Evolutionary conservation across 1,140 invertebrate genomes (phyloP), one percentile per base, ranked within the genome.

Genomic region (Drosophila quadrilineata): DNA sequence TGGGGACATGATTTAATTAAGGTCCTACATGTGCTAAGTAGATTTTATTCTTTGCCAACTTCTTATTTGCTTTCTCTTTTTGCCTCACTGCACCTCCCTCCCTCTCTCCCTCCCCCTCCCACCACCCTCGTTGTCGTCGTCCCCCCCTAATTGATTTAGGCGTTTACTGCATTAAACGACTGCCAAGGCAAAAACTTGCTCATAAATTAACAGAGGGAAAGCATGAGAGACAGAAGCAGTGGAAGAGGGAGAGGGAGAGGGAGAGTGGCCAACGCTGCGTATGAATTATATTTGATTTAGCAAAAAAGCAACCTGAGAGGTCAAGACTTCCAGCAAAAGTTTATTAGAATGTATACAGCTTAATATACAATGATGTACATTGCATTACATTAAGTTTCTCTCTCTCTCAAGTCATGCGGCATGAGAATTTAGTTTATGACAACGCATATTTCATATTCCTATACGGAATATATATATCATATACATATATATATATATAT

Each of bases 21-120:
- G 75, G 60, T 67, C 57, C 77, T 84, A 84, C 73, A 84, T 84
- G 77, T 84, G 77, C 77, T 77, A 82, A 82, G 77, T 84, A 84
- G 77, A 84, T 82, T 84, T 76, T 65, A 82, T 82, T 82, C 68
- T 54, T 49, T 82, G 75, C 67, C 43, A 50, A 49, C 75, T 66
- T 69, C 75, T 66, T 69, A 59, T 79, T 71, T 57, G 40, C 59
- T 74, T 50, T 50, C 36, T 22, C 33, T 69, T 48, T 65, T 33
- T 56, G 38, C 40, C 56, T 58, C 24, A 19, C 17, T 26, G 52
- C 45, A 22, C 29, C 22, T 41, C 17, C 12, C 31, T 38, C 28
- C 41, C 52, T 53, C 50, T 63, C 29, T 33, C 43, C 64, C 33
- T 58, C 3, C 2, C 9, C 4, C 3, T 9, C 0, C 0, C 9